A percentile compares a stretch with the other conserved stretches of the same genome.
Evolutionary conservation across 2,888 invertebrate genomes (phyloP).

Genomic region (Mechanitis messenoides): DNA sequence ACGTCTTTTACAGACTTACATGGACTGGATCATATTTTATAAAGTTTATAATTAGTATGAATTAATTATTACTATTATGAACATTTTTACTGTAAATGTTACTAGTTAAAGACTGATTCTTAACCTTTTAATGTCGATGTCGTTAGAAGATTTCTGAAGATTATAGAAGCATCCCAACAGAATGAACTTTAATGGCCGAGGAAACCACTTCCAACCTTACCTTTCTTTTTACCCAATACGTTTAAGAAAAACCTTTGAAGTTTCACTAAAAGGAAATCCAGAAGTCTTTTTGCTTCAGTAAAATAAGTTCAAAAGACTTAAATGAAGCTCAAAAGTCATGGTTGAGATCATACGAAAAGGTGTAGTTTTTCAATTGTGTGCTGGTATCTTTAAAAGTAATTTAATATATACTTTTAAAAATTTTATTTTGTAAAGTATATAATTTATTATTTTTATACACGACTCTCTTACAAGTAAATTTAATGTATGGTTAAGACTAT

Average conservation of each 20-base stretch:
- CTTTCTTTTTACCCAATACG: slow-evolving; percentile 52
- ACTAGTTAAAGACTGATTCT: too few species aligned
- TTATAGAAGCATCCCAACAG: slow-evolving; percentile 54
- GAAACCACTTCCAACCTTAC: slow-evolving; percentile 56
- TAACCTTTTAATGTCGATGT: slow-evolving; percentile 34
- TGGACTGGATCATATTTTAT: too few species aligned
- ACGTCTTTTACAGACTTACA: too few species aligned
- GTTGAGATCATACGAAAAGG: slow-evolving; percentile 4
- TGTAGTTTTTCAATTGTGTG: background rate
- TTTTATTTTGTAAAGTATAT: too few species aligned
- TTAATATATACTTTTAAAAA: background rate
- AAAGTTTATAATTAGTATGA: too few species aligned
- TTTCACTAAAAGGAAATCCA: slow-evolving; percentile 33
- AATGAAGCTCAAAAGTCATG: slow-evolving; percentile 13
- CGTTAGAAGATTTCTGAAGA: slow-evolving; percentile 48
- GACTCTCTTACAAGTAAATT: background rate
- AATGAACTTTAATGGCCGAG: slow-evolving; percentile 55
- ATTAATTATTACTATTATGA: too few species aligned
- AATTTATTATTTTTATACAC: background rate
- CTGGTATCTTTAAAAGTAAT: background rate
- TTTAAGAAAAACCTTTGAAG: slow-evolving; percentile 38
- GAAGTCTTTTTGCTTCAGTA: slow-evolving; percentile 19
- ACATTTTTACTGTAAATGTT: too few species aligned
- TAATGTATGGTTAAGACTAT: background rate
- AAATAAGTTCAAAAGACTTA: slow-evolving; percentile 25